Conservation (phyloP, 2,113 vertebrate species). For the Xiphias gladius region DNA sequence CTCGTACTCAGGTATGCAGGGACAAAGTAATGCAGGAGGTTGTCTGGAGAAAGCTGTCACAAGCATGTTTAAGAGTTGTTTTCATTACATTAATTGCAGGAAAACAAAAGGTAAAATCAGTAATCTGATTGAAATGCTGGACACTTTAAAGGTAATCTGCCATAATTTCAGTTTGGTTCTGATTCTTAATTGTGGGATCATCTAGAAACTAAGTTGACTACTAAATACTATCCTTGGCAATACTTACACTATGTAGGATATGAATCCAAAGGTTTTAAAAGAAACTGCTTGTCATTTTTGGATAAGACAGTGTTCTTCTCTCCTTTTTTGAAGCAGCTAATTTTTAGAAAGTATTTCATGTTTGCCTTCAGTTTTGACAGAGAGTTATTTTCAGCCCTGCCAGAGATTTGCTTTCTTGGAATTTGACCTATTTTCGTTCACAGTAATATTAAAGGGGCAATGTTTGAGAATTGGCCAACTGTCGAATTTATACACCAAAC, state of each 20-base stretch:
- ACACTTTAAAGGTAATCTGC: too few relatives aligned
- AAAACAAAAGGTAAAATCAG: not conserved
- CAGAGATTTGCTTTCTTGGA: not conserved
- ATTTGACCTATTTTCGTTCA: not conserved
- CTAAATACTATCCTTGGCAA: too few relatives aligned
- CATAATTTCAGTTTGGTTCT: too few relatives aligned
- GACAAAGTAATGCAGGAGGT: not conserved
- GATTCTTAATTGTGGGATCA: too few relatives aligned
- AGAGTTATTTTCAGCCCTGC: conserved; percentile 22
- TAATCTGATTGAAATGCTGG: not conserved
- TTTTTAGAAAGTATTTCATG: conserved; percentile 23
- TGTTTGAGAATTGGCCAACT: too few relatives aligned
- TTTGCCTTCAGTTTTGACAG: not conserved
- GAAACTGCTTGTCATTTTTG: not conserved
- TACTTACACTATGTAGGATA: too few relatives aligned
- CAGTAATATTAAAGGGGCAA: not conserved
- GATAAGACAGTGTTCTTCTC: not conserved
- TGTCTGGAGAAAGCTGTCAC: not conserved
- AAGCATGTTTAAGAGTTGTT: not conserved
- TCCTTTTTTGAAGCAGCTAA: not conserved
- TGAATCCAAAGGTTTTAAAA: not conserved
- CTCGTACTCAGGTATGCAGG: too few relatives aligned
- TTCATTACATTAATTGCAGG: not conserved
- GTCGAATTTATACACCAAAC: too few relatives aligned
- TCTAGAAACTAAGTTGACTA: too few relatives aligned